Evolutionary conservation across 1,140 invertebrate genomes (phyloP), one percentile per base, ranked within the genome.

Genomic region (Holotrichia oblita): DNA sequence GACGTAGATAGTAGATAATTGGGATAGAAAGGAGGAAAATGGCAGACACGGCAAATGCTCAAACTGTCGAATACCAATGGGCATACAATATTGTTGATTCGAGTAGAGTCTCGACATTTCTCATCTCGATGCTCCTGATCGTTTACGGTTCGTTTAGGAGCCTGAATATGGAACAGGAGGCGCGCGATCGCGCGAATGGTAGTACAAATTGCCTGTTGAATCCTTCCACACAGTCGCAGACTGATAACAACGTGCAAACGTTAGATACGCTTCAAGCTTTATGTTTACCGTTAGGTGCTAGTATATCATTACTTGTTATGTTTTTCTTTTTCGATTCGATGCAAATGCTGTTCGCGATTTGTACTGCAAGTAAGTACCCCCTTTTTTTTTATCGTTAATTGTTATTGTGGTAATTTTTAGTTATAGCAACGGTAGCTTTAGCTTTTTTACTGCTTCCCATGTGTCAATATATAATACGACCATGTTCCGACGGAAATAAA

Each of bases 321-420:
- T 99, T 99, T 88, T 98, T 99, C 90, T 99, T 98, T 88, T 99
- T 99, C 86, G 97, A 99, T 89, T 98, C 97, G 76, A 97, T 99
- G 94, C 97, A 99, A 89, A 94, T 98, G 90, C 91, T 99, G 6
- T 98, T 99, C 89, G 97, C 97, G 74, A 96, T 99, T 83, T 98
- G 97, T 87, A 99, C 98, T 85, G 97, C 97, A 85, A 96, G 97
- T 98, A 89, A 83, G 82, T 83, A 77, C n/a, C n/a, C n/a, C n/a
- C n/a, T n/a, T n/a, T n/a, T n/a, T 61, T 20, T 20, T 20, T 41
- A 22, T 61, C 7, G 2, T 2, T 17, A 7, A 9, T n/a, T n/a
- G 2, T 44, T 44, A 44, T 9, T 44, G 8, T 44, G 42, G 7
- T 14, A 44, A 44, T 61, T 14, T 20, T 61, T 89, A 98, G 97